phyloP scores from a whole-genome alignment of 2,113 vertebrate genomes.

The Melospiza georgiana region DNA sequence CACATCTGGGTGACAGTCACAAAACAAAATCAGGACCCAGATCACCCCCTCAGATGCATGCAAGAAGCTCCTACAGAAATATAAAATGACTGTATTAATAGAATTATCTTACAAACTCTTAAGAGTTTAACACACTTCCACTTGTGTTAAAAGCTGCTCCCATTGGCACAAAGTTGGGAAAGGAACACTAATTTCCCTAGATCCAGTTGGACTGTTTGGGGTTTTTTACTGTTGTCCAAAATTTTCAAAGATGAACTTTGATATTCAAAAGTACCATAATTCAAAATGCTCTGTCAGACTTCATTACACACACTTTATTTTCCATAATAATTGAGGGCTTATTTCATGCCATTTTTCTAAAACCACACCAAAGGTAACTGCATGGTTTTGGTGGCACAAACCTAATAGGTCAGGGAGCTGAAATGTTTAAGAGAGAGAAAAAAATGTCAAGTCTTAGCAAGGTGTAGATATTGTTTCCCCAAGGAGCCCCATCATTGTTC shows the following conservation, averaged over 20 bases:
- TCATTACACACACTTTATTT: neutral
- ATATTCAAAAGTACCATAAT: neutral
- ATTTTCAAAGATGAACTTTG: neutral
- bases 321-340: neutral
- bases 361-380: neutral
- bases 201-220: neutral
- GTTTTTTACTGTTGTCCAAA: neutral
- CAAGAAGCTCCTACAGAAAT: neutral
- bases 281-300: neutral
- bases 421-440: neutral
- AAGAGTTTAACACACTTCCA: neutral
- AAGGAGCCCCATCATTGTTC: neutral
- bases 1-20: no score
- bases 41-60: neutral
- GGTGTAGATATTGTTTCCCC: neutral
- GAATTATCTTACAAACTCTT: neutral
- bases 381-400: neutral
- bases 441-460: neutral
- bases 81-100: neutral
- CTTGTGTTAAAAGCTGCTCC: neutral
- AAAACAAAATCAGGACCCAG: neutral
- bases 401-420: neutral
- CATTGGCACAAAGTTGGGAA: neutral
- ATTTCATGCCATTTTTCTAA: neutral
- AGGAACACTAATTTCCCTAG: neutral